Percentiles rank a stretch among this genome's conserved stretches.
phyloP scores from a whole-genome alignment of 1,140 invertebrate species.

The Diplogasteroides magnus region DNA sequence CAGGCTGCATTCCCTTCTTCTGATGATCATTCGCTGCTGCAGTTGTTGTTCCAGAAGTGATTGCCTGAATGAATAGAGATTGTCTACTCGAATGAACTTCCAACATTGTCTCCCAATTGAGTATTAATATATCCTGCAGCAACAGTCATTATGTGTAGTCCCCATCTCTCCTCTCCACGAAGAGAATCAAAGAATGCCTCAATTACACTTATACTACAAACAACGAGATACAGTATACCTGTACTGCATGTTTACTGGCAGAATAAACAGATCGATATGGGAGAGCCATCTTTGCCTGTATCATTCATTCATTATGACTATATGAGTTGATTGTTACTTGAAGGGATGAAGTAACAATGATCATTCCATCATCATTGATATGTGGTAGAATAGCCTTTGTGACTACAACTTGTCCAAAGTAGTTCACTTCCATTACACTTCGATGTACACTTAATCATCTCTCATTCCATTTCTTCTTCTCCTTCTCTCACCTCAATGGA shows the following conservation, averaged over 20 bases:
- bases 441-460: no score
- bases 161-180: slow-evolving; percentile 55
- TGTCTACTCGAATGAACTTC: not conserved
- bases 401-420: slow-evolving; percentile 81
- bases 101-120: slow-evolving; percentile 34
- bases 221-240: no score
- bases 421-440: slow-evolving; percentile 86
- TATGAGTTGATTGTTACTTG: slow-evolving; percentile 63
- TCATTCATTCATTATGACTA: not conserved
- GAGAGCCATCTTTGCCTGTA: slow-evolving; percentile 67
- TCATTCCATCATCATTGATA: slow-evolving; percentile 69
- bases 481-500: no score
- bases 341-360: slow-evolving; percentile 82
- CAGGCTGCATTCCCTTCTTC: not conserved
- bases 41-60: no score
- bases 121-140: slow-evolving; percentile 51
- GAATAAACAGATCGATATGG: slow-evolving; percentile 68
- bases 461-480: slow-evolving; percentile 60
- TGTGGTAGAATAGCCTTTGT: slow-evolving; percentile 80
- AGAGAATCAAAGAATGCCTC: slow-evolving; percentile 58
- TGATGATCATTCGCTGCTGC: no score
- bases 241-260: slow-evolving; percentile 85
- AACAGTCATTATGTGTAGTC: slow-evolving; percentile 45
- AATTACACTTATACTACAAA: slow-evolving; percentile 10
- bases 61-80: no score